phyloP scores from a whole-genome alignment of 2,888 invertebrate species.

The Abscondita cerata region DNA sequence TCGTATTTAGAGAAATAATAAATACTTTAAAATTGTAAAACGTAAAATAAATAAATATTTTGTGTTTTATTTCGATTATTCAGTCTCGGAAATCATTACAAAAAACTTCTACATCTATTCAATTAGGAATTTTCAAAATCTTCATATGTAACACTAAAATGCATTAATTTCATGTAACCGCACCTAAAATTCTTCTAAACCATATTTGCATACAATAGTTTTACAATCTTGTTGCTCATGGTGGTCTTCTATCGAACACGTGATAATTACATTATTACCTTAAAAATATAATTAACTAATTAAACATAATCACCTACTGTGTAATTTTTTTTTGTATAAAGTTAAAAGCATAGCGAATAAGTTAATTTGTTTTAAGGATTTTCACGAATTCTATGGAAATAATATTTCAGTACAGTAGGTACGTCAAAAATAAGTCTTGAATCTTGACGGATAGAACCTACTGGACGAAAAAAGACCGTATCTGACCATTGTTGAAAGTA shows the following conservation, averaged over 20 bases:
- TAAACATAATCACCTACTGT: not conserved
- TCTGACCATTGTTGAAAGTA: conserved; percentile 44
- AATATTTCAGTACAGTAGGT: too few relatives aligned
- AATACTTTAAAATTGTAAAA: too few relatives aligned
- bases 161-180: too few relatives aligned
- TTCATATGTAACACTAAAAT: too few relatives aligned
- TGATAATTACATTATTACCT: not conserved
- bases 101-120: too few relatives aligned
- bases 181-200: not conserved
- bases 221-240: not conserved
- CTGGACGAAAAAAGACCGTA: conserved; percentile 41
- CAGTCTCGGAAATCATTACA: too few relatives aligned
- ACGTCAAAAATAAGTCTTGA: conserved; percentile 31
- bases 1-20: too few relatives aligned
- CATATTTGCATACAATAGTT: conserved; percentile 5
- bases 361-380: not conserved
- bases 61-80: too few relatives aligned
- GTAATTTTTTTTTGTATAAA: not conserved
- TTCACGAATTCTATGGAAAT: too few relatives aligned
- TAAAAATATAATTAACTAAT: conserved; percentile 1
- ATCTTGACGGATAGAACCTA: conserved; percentile 45
- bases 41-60: too few relatives aligned
- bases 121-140: too few relatives aligned
- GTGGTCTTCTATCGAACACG: conserved; percentile 1
- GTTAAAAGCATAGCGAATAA: too few relatives aligned